These are phyloP conservation scores for Apogon talboti DNA, from an alignment of 2,797 vertebrate species.

Conservation along the genomic window DNA sequence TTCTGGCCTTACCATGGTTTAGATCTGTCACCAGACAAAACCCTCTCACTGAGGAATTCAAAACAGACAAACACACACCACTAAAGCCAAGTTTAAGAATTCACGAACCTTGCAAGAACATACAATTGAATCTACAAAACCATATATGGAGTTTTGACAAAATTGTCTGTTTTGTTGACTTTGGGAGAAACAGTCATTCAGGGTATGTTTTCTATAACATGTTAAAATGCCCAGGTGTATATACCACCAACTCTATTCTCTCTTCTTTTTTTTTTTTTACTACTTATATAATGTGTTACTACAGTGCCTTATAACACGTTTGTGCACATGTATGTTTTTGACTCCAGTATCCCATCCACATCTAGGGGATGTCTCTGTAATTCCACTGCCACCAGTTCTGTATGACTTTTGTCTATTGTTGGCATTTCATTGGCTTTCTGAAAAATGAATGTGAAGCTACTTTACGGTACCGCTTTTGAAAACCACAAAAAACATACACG, in stretches of 20 bases:
- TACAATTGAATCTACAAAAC: constrained; percentile 30
- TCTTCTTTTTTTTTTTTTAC: constrained; percentile 17
- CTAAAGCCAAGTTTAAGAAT: constrained; percentile 35
- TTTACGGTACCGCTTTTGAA: constrained; percentile 57
- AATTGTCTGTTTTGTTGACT: constrained; percentile 77
- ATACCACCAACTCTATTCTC: constrained; percentile 62
- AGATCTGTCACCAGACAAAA: constrained; percentile 83
- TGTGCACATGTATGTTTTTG: constrained; percentile 69
- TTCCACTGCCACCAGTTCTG: constrained; percentile 54
- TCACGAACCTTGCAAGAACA: constrained; percentile 33
- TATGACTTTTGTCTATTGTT: constrained; percentile 46
- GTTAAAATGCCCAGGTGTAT: constrained; percentile 74
- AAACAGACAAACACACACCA: constrained; percentile 67
- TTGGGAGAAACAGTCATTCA: constrained; percentile 76
- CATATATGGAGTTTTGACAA: constrained; percentile 21
- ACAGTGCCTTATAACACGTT: constrained; percentile 78
- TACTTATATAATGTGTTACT: constrained; percentile 78
- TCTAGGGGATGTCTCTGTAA: constrained; percentile 46
- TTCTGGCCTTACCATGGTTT: constrained; percentile 84
- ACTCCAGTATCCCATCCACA: constrained; percentile 45
- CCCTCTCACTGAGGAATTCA: constrained; percentile 79
- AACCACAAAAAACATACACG: constrained; percentile 48
- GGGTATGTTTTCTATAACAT: constrained; percentile 80
- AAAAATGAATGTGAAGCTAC: constrained; percentile 74
- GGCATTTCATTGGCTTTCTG: constrained; percentile 46